Conservation (phyloP, 2,113 vertebrate species). For the Oreochromis spilurus region DNA sequence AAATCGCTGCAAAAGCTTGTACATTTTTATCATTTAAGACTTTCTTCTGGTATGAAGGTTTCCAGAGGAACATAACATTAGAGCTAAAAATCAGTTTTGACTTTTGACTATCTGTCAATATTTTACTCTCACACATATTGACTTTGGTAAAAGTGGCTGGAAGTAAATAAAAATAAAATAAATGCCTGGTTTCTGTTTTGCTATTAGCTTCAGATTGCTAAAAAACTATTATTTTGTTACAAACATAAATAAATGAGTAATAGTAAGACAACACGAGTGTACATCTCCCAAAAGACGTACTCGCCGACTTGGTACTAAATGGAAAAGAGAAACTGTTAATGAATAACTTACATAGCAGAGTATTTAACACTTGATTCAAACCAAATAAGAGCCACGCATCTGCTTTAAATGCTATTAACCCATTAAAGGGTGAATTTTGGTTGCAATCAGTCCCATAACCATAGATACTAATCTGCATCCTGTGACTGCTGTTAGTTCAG, state of each 20-base stretch:
- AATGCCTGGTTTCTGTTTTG: background rate
- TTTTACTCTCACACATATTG: background rate
- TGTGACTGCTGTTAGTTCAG: accelerated
- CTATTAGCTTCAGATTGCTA: background rate
- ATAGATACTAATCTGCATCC: background rate
- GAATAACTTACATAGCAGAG: background rate
- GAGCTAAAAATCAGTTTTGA: background rate
- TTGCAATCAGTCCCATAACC: background rate
- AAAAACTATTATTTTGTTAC: background rate
- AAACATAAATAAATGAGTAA: background rate
- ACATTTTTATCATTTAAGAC: background rate
- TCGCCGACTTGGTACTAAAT: background rate
- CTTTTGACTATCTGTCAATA: background rate
- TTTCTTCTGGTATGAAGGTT: background rate
- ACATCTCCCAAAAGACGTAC: background rate
- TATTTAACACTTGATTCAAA: background rate
- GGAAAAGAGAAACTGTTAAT: background rate
- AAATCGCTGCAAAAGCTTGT: background rate
- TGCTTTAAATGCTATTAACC: background rate
- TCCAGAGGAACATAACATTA: accelerated
- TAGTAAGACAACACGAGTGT: background rate
- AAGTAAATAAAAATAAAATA: background rate
- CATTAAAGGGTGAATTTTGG: background rate
- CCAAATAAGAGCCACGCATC: too few relatives aligned
- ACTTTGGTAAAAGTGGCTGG: background rate